Conservation (phyloP, 2,113 vertebrate species). For the Ammodytes marinus region DNA sequence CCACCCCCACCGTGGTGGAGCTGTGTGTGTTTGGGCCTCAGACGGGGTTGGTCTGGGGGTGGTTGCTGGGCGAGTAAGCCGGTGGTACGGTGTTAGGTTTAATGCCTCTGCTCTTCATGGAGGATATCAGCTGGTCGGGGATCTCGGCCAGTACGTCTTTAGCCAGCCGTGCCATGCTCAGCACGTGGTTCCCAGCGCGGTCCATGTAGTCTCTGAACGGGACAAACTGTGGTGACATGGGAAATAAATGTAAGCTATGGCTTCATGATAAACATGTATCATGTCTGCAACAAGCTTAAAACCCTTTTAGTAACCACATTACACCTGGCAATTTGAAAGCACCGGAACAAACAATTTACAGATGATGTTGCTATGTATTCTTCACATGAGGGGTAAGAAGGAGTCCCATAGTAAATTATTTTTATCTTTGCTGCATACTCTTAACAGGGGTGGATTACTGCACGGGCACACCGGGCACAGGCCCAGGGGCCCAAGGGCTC, state of each 20-base stretch:
- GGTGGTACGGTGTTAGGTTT: conserved; percentile 83
- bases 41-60: conserved; percentile 76
- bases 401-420: neutral
- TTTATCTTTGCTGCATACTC: too few relatives aligned
- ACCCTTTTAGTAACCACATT: neutral
- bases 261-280: conserved; percentile 2
- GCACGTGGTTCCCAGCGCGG: conserved; percentile 91
- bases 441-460: too few relatives aligned
- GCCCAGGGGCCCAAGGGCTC: too few relatives aligned
- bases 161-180: conserved; percentile 94
- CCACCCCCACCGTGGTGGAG: neutral
- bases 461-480: too few relatives aligned
- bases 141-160: conserved; percentile 95
- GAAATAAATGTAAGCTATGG: conserved; percentile 12
- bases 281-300: neutral
- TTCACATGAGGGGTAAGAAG: neutral
- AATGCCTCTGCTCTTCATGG: conserved; percentile 91
- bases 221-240: conserved; percentile 86
- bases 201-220: conserved; percentile 96
- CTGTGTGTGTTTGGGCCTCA: conserved; percentile 57
- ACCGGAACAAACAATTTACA: neutral
- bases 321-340: neutral
- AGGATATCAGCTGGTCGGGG: conserved; percentile 93
- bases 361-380: neutral
- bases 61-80: conserved; percentile 67